Evolutionary conservation across 2,888 invertebrate genomes (phyloP), one percentile per base, ranked within the genome.

Genomic region (Hirtodrosophila alboralis): DNA sequence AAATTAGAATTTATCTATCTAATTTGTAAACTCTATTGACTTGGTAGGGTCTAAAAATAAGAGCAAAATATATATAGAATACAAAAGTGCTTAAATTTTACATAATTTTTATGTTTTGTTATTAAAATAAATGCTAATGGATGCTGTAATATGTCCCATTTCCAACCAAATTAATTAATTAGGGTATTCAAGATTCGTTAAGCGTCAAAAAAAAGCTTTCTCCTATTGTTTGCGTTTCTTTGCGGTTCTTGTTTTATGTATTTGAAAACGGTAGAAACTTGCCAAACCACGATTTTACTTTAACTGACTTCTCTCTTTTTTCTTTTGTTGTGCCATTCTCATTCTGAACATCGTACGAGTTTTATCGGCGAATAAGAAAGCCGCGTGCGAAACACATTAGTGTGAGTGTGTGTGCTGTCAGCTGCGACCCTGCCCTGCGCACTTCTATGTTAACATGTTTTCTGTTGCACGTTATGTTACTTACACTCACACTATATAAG

Each of bases 331-430:
- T 67, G 59, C 61, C 66, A 67, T 72, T 71, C 69, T 48, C 59
- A 52, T 47, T 58, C 51, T 53, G 57, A 65, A 60, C 45, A 87
- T 87, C 85, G 67, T 85, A 87, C 86, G 87, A 85, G 74, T 76
- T 85, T 78, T 86, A 63, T 75, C 74, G 71, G 71, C 75, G 80
- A 85, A 85, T 84, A 64, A 76, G 76, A 83, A 83, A 74, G 63
- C 78, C 54, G 83, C 75, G 38, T 60, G 67, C 37, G 41, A 43
- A 54, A 38, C 40, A 36, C 26, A 26, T 40, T 28, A 26, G 69
- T 65, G 9, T 65, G 40, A 6, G 45, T 53, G 31, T 54, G 48
- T 53, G 30, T 56, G 56, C 52, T 16, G 38, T 63, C 49, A 69
- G 69, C 63, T 62, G 69, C 40, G 40, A 30, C 47, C 12, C 36